A percentile compares a stretch with the other conserved stretches of the same genome.
These are phyloP conservation scores for Oncorhynchus nerka DNA, from an alignment of 2,113 vertebrate genomes.

Conservation along the genomic window DNA sequence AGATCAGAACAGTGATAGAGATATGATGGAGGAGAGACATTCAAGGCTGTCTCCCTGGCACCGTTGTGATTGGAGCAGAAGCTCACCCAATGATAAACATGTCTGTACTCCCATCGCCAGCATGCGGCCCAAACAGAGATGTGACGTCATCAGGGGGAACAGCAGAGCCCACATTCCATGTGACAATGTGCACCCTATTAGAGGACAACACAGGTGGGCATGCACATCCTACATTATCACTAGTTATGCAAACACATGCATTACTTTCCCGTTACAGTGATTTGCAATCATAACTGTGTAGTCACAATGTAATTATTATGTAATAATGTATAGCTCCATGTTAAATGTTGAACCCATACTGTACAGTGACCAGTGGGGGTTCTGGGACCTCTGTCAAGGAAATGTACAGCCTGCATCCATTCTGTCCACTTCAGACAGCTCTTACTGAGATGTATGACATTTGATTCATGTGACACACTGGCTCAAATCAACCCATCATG, in stretches of 20 bases:
- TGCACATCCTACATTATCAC: too few species aligned
- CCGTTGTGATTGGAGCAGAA: slow-evolving; percentile 31
- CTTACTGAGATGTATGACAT: slow-evolving; percentile 19
- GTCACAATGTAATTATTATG: too few species aligned
- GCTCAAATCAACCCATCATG: slow-evolving; percentile 20
- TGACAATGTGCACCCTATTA: slow-evolving; percentile 88
- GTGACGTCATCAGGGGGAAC: slow-evolving; percentile 91
- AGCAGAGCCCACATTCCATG: slow-evolving; percentile 96
- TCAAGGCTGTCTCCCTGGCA: slow-evolving; percentile 38
- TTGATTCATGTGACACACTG: slow-evolving; percentile 44
- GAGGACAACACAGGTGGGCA: slow-evolving; percentile 5
- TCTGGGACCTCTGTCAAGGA: slow-evolving; percentile 38
- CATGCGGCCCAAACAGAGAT: slow-evolving; percentile 85
- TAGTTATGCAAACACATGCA: too few species aligned
- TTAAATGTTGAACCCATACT: too few species aligned
- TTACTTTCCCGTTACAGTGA: too few species aligned
- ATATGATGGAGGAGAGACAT: slow-evolving; percentile 47
- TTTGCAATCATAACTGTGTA: too few species aligned
- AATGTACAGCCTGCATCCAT: too few species aligned
- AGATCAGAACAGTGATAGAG: slow-evolving; percentile 33
- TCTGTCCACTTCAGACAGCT: too few species aligned
- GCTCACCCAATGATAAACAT: slow-evolving; percentile 96
- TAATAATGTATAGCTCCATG: too few species aligned
- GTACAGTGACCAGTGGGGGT: too few species aligned
- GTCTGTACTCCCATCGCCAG: slow-evolving; percentile 78